These are phyloP conservation scores for Sebastiscus tertius DNA, from an alignment of 2,797 vertebrate species.

Conservation along the genomic window DNA sequence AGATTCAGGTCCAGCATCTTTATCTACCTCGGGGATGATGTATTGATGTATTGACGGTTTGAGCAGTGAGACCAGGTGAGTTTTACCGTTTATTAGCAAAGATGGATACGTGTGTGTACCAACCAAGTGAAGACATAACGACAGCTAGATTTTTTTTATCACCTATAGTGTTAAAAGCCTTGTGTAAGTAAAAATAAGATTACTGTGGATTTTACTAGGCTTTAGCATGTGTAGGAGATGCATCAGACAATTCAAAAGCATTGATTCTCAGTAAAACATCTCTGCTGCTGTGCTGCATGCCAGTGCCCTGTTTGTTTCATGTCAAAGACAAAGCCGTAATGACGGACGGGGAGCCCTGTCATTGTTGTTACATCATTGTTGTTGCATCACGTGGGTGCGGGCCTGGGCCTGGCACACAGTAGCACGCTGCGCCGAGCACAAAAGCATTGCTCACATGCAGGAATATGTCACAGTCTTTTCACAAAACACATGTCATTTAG, in stretches of 20 bases:
- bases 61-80: conserved; percentile 12
- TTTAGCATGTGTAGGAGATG: neutral
- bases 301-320: conserved; percentile 42
- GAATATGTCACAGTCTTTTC: conserved; percentile 62
- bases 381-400: conserved; percentile 60
- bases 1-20: neutral
- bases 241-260: conserved; percentile 10
- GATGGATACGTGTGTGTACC: neutral
- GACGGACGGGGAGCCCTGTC: conserved; percentile 62
- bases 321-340: conserved; percentile 63
- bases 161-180: neutral
- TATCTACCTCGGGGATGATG: neutral
- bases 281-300: conserved; percentile 23
- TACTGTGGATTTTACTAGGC: neutral
- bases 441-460: conserved; percentile 73
- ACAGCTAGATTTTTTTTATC: neutral
- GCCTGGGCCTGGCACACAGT: conserved; percentile 64
- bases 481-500: conserved; percentile 55
- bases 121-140: neutral
- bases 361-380: conserved; percentile 77
- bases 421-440: conserved; percentile 64
- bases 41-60: conserved; percentile 1
- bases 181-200: neutral
- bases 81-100: neutral
- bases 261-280: conserved; percentile 13